These are phyloP conservation scores for Ellobium chinense DNA, from an alignment of 2,888 invertebrate species.

Conservation along the genomic window DNA sequence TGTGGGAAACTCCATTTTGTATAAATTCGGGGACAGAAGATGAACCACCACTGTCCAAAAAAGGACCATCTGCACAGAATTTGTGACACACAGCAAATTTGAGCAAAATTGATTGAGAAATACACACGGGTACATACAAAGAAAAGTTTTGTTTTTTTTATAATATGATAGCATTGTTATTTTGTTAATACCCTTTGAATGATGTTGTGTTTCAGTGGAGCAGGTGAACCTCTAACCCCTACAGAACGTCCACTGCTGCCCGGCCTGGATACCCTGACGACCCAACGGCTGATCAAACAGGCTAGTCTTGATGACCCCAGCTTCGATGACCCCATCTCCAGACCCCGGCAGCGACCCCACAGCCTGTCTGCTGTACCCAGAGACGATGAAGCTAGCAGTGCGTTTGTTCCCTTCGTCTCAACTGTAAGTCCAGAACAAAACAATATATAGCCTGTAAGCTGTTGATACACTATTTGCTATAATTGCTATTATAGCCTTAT, in stretches of 20 bases:
- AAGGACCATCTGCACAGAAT: too few relatives aligned
- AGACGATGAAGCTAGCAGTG: conserved; percentile 57
- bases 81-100: too few relatives aligned
- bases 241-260: conserved; percentile 10
- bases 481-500: too few relatives aligned
- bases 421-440: too few relatives aligned
- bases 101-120: background rate
- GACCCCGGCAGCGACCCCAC: conserved; percentile 61
- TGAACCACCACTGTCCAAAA: too few relatives aligned
- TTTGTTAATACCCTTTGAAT: background rate
- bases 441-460: too few relatives aligned
- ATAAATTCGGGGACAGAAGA: too few relatives aligned
- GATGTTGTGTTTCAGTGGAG: background rate
- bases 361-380: conserved; percentile 67
- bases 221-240: conserved; percentile 27
- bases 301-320: conserved; percentile 43
- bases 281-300: conserved; percentile 36
- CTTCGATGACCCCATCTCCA: conserved; percentile 42
- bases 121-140: background rate
- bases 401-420: conserved; percentile 52
- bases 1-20: too few relatives aligned
- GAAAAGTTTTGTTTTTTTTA: background rate
- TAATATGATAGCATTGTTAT: background rate
- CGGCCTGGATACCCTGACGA: background rate
- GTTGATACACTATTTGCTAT: too few relatives aligned